Percentiles rank a stretch among this genome's conserved stretches.
Conservation (phyloP, 2,113 vertebrate genomes). For the Xerus inauris region DNA sequence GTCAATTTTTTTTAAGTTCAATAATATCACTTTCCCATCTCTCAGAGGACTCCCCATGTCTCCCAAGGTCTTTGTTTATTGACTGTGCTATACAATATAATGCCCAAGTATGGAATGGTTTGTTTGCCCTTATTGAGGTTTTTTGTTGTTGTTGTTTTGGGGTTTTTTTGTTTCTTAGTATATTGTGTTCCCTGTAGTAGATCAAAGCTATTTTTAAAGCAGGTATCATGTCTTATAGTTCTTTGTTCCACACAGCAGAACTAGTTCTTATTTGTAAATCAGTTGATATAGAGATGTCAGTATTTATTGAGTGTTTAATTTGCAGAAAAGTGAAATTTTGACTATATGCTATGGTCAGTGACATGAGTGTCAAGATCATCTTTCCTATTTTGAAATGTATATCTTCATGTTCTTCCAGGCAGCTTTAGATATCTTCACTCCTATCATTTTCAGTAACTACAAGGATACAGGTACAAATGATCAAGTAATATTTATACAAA, state of each 20-base stretch:
- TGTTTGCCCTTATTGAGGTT: constrained; percentile 8
- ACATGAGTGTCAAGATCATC: background rate
- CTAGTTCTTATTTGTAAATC: constrained; percentile 8
- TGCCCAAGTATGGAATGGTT: background rate
- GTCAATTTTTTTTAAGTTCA: background rate
- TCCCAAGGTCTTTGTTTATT: background rate
- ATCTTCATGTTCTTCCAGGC: background rate
- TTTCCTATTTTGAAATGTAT: background rate
- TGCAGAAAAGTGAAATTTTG: constrained; percentile 1
- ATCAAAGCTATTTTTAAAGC: constrained; percentile 13
- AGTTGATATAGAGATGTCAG: background rate
- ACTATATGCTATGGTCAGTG: background rate
- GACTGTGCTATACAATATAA: background rate
- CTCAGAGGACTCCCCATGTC: background rate
- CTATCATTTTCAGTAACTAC: background rate
- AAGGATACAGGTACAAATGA: background rate
- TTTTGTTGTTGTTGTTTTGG: no score
- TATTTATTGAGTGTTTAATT: background rate
- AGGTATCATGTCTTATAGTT: background rate
- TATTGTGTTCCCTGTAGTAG: background rate
- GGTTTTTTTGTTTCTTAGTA: background rate
- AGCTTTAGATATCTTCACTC: background rate
- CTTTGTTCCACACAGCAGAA: background rate
- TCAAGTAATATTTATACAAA: background rate
- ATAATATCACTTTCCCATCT: background rate